Base-by-base conservation (phyloP, 2,888 invertebrate genomes). In the Epirrhoe alternata region DNA sequence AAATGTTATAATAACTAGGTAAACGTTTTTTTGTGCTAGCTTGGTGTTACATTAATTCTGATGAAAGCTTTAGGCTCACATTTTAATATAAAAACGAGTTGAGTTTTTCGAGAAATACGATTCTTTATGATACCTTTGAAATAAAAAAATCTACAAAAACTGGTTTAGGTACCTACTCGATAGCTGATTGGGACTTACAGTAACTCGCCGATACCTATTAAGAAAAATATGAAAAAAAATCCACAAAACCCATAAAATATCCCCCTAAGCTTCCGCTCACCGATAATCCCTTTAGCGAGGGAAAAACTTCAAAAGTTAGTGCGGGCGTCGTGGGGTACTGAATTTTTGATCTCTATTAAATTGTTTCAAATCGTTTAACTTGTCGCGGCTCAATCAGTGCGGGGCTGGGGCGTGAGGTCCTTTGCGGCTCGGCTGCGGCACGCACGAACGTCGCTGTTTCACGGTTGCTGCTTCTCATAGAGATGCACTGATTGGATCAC, bases 311-410 rank as follows among this genome's bases (percentile, higher is more conserved):
- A 93, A 93, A 93, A 92, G 93, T 93, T 93, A 90, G 92, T 91
- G 89, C 89, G 90, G 89, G 90, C 84, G 84, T 77, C 66, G 85
- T 86, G 86, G 90, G 92, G 89, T 83, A 77, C 84, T 83, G 86
- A 90, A 92, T 93, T 92, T 92, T 93, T 93, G 93, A 93, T 93
- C 93, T 93, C 92, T 93, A 93, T 93, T 93, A 93, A 93, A 93
- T 93, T 93, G 93, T 93, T 93, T 93, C 93, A 93, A 93, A 93
- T 93, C 87, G 93, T 93, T 93, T 92, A 93, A 93, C 93, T 93
- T 93, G 93, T 92, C 93, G 93, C 93, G 89, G 90, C 90, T 92
- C 92, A 92, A 93, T 92, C 92, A 92, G 90, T 85, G 89, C 84
- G 82, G 80, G 80, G 77, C 69, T 59, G 59, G 66, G 70, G 67